Conservation (phyloP, 2,113 vertebrate genomes). For the Cryptotis parvus region DNA sequence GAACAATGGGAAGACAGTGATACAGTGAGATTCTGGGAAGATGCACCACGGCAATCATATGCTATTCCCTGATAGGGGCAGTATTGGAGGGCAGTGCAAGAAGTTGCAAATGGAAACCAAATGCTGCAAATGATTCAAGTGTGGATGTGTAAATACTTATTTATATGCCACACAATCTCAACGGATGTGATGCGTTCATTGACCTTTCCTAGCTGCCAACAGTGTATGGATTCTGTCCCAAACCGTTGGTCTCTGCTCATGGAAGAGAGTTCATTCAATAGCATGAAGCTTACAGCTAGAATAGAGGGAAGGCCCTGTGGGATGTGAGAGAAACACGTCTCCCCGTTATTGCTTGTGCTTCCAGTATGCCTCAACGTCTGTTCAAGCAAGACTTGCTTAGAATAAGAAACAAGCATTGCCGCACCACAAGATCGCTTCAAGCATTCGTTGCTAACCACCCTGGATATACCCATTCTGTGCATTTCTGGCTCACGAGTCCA, state of each 20-base stretch:
- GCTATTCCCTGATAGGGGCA: not conserved
- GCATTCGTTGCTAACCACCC: not conserved
- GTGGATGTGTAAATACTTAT: accelerated
- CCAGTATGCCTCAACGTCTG: not conserved
- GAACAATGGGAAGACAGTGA: too few relatives aligned
- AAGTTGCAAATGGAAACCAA: not conserved
- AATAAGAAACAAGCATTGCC: not conserved
- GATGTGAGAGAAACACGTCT: not conserved
- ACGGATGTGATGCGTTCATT: too few relatives aligned
- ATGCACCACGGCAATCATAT: too few relatives aligned
- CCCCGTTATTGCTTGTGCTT: not conserved
- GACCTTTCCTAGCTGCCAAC: not conserved
- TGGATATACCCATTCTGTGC: not conserved
- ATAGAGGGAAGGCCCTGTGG: not conserved
- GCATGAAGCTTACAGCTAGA: too few relatives aligned
- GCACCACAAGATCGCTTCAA: not conserved
- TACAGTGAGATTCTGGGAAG: not conserved
- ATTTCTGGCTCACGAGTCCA: not conserved
- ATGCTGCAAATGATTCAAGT: accelerated
- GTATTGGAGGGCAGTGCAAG: accelerated
- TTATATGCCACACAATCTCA: accelerated
- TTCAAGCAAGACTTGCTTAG: not conserved
- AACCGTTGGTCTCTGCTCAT: not conserved
- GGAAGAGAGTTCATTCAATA: not conserved
- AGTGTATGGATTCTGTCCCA: not conserved